These are phyloP conservation scores for Dione juno DNA, from an alignment of 2,888 invertebrate species.

Conservation along the genomic window DNA sequence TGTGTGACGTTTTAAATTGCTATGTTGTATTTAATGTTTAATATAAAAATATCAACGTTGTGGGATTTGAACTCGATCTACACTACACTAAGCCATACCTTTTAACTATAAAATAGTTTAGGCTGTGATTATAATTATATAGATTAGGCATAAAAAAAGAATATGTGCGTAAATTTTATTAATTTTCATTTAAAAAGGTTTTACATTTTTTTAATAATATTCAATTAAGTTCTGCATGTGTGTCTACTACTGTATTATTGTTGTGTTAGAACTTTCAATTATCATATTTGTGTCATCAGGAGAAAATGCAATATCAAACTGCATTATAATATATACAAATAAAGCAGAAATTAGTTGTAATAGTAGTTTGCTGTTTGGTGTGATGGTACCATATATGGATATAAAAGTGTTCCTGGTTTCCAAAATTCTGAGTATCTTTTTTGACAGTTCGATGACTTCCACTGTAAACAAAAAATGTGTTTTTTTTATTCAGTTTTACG, in stretches of 20 bases:
- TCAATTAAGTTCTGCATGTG: background rate
- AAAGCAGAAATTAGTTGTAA: constrained; percentile 4
- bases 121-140: too few relatives aligned
- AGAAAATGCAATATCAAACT: constrained; percentile 15
- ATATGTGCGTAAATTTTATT: background rate
- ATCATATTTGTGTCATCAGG: background rate
- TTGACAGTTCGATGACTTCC: constrained; percentile 11
- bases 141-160: background rate
- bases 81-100: too few relatives aligned
- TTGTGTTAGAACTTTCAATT: background rate
- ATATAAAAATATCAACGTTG: too few relatives aligned
- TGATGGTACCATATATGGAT: background rate
- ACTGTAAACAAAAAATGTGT: background rate
- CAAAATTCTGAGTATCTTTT: constrained; percentile 14
- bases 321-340: constrained; percentile 14
- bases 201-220: background rate
- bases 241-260: background rate
- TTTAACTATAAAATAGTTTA: too few relatives aligned
- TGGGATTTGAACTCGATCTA: too few relatives aligned
- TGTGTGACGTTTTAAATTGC: background rate
- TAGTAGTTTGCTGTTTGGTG: background rate
- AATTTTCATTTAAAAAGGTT: background rate
- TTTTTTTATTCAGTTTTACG: too few relatives aligned
- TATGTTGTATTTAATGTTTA: too few relatives aligned
- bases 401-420: constrained; percentile 7